Evolutionary conservation across 2,888 invertebrate species (phyloP), one percentile per base, ranked within the genome.

Genomic region (Archaeoteleia sp.): DNA sequence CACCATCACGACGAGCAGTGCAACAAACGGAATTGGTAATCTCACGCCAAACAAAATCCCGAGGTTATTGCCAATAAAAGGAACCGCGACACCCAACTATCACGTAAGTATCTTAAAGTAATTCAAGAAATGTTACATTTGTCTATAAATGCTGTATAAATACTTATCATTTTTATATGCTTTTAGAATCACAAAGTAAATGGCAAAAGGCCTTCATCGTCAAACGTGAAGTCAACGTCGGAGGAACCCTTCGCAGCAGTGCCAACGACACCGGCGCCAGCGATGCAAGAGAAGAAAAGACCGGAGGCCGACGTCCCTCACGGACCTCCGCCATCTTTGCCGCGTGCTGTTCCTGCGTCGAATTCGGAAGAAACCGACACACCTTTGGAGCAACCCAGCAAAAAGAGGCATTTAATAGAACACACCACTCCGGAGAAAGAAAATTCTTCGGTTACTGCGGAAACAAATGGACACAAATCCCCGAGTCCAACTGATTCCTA

Each of bases 1-100:
- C 42, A 95, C 95, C 46, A 95, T 95, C 72, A 95, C 95, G 37
- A 94, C 93, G 61, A 88, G 88, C 74, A 87, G 87, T 79, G 87
- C 88, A 1, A 87, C 85, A 58, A 87, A 86, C 67, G 84, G 86
- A 9, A 86, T 85, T 66, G 79, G 82, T 6, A 86, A 86, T 70
- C 88, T 89, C 29, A 88, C 88, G 2, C 87, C 88, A 0, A 82
- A 81, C 37, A 89, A 88, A 81, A 86, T 86, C 40, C 85, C 86
- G 4, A 80, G 83, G 42, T 74, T 86, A 48, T 73, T 87, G 15
- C 86, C 86, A 1, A 68, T 85, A 30, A 87, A 87, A 71, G 74
- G 75, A 55, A 84, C 81, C 66, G 70, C 82, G 70, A 85, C 77
- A 66, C 78, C 86, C n/a, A 81, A 81, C 61, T 84, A 82, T 66